These are phyloP conservation scores for Erithacus rubecula DNA, from an alignment of 2,797 vertebrate species.

Conservation along the genomic window DNA sequence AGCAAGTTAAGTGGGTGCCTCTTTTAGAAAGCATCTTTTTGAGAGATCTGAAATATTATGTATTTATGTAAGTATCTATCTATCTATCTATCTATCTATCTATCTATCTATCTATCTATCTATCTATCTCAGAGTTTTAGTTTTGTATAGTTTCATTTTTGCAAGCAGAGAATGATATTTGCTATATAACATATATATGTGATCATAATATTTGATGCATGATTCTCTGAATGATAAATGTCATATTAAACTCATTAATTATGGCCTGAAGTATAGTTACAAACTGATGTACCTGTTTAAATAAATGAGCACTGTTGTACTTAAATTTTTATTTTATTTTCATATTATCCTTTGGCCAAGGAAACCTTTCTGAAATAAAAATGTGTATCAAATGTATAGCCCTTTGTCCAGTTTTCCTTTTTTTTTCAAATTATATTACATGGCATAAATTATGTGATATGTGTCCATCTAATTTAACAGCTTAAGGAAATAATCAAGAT, in stretches of 20 bases:
- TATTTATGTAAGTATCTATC: accelerated
- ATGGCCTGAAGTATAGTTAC: neutral
- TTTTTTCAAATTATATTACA: neutral
- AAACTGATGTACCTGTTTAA: neutral
- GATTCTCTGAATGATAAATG: neutral
- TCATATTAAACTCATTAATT: neutral
- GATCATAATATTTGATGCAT: neutral
- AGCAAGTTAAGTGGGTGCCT: neutral
- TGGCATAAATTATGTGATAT: neutral
- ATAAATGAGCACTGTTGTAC: neutral
- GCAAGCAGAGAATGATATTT: neutral
- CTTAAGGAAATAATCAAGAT: neutral
- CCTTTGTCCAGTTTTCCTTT: neutral
- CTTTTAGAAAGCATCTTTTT: neutral
- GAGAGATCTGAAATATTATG: neutral
- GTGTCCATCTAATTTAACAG: neutral
- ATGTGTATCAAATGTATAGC: neutral
- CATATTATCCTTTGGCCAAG: neutral
- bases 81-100: neutral
- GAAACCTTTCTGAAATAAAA: neutral
- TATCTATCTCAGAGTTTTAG: neutral
- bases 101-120: neutral
- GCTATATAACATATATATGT: neutral
- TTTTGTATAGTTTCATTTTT: neutral
- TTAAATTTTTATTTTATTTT: neutral